Percentiles rank a stretch among this genome's conserved stretches.
phyloP scores from a whole-genome alignment of 2,888 invertebrate genomes.

The Xestia xanthographa region DNA sequence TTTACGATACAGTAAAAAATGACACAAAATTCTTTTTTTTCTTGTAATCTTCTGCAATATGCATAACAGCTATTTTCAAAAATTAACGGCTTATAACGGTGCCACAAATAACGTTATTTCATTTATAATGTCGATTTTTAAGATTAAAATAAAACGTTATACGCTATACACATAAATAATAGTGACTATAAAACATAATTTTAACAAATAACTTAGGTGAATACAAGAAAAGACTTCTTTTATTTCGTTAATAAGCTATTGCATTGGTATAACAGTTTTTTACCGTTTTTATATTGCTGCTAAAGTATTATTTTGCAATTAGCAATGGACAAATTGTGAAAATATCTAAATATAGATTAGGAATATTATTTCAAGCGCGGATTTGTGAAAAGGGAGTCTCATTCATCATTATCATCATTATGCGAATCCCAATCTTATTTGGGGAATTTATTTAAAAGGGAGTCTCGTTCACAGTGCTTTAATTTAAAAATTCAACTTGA shows the following conservation, averaged over 20 bases:
- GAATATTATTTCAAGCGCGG: constrained; percentile 65
- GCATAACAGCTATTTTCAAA: constrained; percentile 53
- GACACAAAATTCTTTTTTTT: constrained; percentile 48
- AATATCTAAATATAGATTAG: constrained; percentile 62
- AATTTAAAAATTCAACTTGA: constrained; percentile 6
- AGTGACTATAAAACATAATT: constrained; percentile 72
- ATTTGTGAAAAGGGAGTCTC: constrained; percentile 46
- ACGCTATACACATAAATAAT: constrained; percentile 78
- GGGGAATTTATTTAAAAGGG: constrained; percentile 13
- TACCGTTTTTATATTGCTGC: constrained; percentile 46
- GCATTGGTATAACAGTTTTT: constrained; percentile 62
- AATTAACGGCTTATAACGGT: constrained; percentile 51
- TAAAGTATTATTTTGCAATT: constrained; percentile 53
- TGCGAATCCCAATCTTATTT: too few relatives aligned
- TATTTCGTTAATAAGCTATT: constrained; percentile 58
- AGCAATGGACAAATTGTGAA: constrained; percentile 62
- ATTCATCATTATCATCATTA: too few relatives aligned
- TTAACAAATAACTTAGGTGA: constrained; percentile 73
- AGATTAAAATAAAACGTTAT: constrained; percentile 74
- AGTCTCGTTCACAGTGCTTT: constrained; percentile 3
- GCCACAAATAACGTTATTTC: constrained; percentile 53
- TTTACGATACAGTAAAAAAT: constrained; percentile 58
- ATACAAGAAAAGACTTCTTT: constrained; percentile 54
- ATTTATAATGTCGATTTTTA: constrained; percentile 58
- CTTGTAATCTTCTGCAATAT: constrained; percentile 51